Conservation (phyloP, 2,888 invertebrate species). For the Synergus itoensis region DNA sequence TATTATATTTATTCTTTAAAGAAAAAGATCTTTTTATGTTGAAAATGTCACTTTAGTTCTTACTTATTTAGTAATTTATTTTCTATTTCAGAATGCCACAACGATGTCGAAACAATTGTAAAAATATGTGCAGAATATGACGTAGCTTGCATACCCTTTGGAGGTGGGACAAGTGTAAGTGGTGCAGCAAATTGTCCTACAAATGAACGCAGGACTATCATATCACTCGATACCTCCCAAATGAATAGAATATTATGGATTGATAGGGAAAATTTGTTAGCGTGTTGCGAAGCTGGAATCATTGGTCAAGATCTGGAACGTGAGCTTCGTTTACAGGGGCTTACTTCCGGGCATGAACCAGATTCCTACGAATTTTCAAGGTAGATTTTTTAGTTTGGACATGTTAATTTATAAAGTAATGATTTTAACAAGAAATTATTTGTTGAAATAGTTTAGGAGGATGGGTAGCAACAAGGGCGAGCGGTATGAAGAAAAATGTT, state of each 20-base stretch:
- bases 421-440: slow-evolving; percentile 36
- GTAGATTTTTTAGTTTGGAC: slow-evolving; percentile 62
- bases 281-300: slow-evolving; percentile 93
- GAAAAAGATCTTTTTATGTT: background rate
- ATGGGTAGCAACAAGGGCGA: slow-evolving; percentile 97
- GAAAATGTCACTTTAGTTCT: background rate
- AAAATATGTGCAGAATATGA: slow-evolving; percentile 85
- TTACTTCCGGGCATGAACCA: slow-evolving; percentile 97
- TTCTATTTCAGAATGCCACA: slow-evolving; percentile 81
- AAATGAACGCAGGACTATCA: slow-evolving; percentile 88
- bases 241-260: slow-evolving; percentile 98
- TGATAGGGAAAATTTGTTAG: slow-evolving; percentile 90
- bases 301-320: slow-evolving; percentile 96
- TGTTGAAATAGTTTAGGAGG: slow-evolving; percentile 87
- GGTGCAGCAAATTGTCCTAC: slow-evolving; percentile 92
- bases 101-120: slow-evolving; percentile 91
- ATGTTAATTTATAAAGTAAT: background rate
- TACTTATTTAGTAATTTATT: background rate
- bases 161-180: slow-evolving; percentile 96
- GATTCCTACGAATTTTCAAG: slow-evolving; percentile 98
- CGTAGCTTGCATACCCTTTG: slow-evolving; percentile 94
- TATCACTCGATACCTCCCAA: slow-evolving; percentile 95
- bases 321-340: slow-evolving; percentile 87
- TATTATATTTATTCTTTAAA: too few species aligned
- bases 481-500: slow-evolving; percentile 99